These are phyloP conservation scores for Ibidorhyncha struthersii DNA, from an alignment of 2,113 vertebrate species.

Conservation along the genomic window DNA sequence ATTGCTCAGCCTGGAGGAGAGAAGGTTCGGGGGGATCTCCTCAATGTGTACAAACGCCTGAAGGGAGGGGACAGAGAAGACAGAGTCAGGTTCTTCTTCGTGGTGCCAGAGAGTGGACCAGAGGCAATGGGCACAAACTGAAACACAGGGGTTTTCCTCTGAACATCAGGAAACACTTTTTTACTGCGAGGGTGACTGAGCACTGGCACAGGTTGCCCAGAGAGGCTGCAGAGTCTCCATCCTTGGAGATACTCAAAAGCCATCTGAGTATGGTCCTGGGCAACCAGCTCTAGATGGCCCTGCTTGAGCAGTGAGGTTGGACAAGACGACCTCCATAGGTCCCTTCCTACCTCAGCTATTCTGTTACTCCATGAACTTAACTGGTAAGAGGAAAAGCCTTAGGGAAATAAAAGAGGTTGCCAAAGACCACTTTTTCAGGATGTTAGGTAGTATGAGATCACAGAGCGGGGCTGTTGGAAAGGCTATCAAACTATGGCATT, in stretches of 20 bases:
- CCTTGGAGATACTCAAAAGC: not conserved
- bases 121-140: not conserved
- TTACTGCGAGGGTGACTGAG: not conserved
- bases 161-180: not conserved
- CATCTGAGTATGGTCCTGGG: not conserved
- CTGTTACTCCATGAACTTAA: not conserved
- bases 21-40: not conserved
- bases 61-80: not conserved
- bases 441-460: not conserved
- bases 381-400: not conserved
- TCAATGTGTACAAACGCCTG: not conserved
- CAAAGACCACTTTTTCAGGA: not conserved
- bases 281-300: not conserved
- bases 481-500: not conserved
- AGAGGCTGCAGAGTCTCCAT: not conserved
- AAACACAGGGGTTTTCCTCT: not conserved
- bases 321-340: not conserved
- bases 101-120: not conserved
- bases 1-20: not conserved
- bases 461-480: not conserved
- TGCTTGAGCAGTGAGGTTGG: not conserved
- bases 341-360: not conserved
- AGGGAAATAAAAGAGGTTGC: not conserved
- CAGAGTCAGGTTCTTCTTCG: not conserved
- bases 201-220: not conserved